phyloP scores from a whole-genome alignment of 2,113 vertebrate genomes.

The Hiodon tergisus region DNA sequence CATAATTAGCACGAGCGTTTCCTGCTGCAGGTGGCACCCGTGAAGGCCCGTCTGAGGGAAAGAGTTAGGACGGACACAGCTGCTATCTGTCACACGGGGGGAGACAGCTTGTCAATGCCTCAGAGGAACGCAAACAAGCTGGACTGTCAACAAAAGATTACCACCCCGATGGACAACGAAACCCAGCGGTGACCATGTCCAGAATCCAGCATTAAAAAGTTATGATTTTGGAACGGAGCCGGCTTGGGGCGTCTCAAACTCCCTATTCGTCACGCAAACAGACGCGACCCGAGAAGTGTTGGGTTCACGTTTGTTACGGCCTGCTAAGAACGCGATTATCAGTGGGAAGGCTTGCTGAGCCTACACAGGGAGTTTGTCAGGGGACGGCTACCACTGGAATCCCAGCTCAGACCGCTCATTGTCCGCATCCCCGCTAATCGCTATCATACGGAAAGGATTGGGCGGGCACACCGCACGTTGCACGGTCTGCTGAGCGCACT shows the following conservation, averaged over 20 bases:
- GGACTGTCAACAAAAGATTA: constrained; percentile 5
- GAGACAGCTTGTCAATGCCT: not conserved
- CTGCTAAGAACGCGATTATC: constrained; percentile 88
- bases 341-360: constrained; percentile 50
- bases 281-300: constrained; percentile 32
- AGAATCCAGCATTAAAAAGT: not conserved
- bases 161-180: not conserved
- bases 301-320: constrained; percentile 63
- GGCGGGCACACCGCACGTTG: constrained; percentile 69
- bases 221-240: not conserved
- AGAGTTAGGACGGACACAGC: constrained; percentile 59
- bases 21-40: constrained; percentile 57
- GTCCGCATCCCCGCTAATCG: constrained; percentile 77
- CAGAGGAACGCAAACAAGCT: not conserved
- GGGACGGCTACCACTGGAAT: constrained; percentile 78
- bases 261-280: constrained; percentile 43
- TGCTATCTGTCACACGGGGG: constrained; percentile 50
- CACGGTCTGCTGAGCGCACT: constrained; percentile 57
- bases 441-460: constrained; percentile 95
- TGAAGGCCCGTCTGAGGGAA: constrained; percentile 47
- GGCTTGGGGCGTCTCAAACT: constrained; percentile 7
- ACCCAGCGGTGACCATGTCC: not conserved
- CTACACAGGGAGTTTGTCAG: constrained; percentile 61
- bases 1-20: not conserved
- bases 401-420: constrained; percentile 69